Evolutionary conservation across 2,888 invertebrate genomes (phyloP).

Genomic region (Actias luna): DNA sequence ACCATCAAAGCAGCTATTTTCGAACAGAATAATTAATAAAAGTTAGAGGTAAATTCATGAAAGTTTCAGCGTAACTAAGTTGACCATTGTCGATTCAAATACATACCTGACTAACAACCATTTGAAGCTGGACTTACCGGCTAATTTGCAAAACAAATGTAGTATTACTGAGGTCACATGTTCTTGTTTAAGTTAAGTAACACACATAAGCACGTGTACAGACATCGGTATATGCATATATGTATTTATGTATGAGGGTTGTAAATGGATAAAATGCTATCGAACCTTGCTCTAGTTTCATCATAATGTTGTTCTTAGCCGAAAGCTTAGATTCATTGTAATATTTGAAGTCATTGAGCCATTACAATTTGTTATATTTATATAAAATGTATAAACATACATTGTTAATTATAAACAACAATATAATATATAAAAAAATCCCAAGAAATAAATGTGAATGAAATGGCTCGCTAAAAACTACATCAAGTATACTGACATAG

Average conservation of each 20-base stretch:
- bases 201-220: not conserved
- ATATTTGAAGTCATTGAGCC: too few species aligned
- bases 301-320: constrained; percentile 40
- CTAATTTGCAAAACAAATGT: not conserved
- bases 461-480: too few species aligned
- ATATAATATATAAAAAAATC: too few species aligned
- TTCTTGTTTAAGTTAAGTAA: not conserved
- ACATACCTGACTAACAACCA: constrained; percentile 27
- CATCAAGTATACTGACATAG: too few species aligned
- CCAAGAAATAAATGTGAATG: too few species aligned
- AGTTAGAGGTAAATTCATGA: constrained; percentile 51
- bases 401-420: too few species aligned
- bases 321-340: too few species aligned
- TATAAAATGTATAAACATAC: too few species aligned
- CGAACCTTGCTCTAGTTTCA: not conserved
- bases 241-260: not conserved
- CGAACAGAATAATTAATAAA: constrained; percentile 63
- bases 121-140: not conserved
- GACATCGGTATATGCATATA: not conserved
- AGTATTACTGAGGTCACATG: not conserved
- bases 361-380: too few species aligned
- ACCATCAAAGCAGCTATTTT: constrained; percentile 42
- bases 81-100: constrained; percentile 42
- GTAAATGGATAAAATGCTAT: too few species aligned
- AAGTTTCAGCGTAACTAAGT: constrained; percentile 46